Percentiles rank a stretch among this genome's conserved stretches.
Evolutionary conservation across 2,797 vertebrate species (phyloP).

Genomic region (Orientallactaga sibirica): DNA sequence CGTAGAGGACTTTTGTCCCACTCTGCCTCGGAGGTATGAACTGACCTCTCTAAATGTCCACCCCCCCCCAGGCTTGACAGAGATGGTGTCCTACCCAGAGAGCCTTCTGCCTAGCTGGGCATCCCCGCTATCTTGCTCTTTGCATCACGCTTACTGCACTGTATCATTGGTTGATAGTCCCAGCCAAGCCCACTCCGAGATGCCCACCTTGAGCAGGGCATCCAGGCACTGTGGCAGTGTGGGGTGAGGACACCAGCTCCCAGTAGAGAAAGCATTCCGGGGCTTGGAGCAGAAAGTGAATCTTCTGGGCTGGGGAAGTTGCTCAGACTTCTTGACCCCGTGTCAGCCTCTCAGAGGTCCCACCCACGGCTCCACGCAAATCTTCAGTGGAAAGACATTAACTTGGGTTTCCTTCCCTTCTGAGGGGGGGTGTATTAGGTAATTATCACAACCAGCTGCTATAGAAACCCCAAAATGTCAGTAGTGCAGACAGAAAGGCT

Average conservation of each 20-base stretch:
- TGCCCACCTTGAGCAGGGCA: neutral
- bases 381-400: neutral
- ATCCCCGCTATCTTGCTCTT: neutral
- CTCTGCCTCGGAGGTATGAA: neutral
- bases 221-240: neutral
- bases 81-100: neutral
- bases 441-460: conserved; percentile 40
- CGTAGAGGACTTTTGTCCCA: neutral
- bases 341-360: neutral
- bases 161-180: neutral
- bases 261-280: neutral
- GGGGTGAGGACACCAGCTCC: neutral
- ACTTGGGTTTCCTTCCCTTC: conserved; percentile 30
- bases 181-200: neutral
- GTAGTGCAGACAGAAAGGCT: neutral
- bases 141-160: neutral
- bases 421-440: neutral
- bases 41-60: neutral
- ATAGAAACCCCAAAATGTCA: conserved; percentile 35
- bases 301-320: neutral
- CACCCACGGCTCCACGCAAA: neutral
- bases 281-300: neutral
- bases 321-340: neutral
- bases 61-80: no score
- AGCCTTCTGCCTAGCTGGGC: neutral